phyloP scores from a whole-genome alignment of 2,888 invertebrate genomes.

The Xylota segnis region DNA sequence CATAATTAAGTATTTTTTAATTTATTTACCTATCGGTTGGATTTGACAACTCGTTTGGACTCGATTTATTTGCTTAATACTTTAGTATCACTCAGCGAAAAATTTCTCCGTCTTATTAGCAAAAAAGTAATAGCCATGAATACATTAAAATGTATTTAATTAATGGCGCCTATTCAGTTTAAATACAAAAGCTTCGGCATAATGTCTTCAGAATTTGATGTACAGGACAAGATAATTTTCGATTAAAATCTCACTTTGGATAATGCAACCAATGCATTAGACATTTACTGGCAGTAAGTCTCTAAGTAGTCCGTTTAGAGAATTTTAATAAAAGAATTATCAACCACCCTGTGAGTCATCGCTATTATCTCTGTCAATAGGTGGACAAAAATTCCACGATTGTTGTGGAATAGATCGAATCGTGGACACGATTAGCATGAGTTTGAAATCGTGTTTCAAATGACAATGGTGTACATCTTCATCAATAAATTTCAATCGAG shows the following conservation, averaged over 20 bases:
- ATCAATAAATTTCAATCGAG: slow-evolving; percentile 7
- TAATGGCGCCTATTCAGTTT: no score
- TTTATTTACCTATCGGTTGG: not conserved
- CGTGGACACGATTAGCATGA: slow-evolving; percentile 29
- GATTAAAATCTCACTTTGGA: no score
- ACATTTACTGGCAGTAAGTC: not conserved
- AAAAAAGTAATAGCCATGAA: not conserved
- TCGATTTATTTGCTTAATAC: slow-evolving; percentile 1
- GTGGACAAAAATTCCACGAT: slow-evolving; percentile 8
- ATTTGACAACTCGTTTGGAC: not conserved
- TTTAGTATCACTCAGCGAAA: not conserved
- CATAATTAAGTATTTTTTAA: not conserved
- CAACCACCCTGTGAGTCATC: not conserved
- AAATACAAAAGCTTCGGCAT: no score
- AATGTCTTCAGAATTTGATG: not conserved
- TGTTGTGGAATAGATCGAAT: slow-evolving; percentile 9
- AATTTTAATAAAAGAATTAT: not conserved
- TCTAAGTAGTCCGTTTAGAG: not conserved
- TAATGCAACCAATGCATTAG: not conserved
- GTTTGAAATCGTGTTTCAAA: slow-evolving; percentile 21
- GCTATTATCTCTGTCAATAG: not conserved
- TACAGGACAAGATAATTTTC: no score
- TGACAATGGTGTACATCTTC: slow-evolving; percentile 24
- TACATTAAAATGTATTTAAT: no score
- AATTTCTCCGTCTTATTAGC: not conserved